phyloP scores from a whole-genome alignment of 2,888 invertebrate species.

The Subacronicta megacephala region DNA sequence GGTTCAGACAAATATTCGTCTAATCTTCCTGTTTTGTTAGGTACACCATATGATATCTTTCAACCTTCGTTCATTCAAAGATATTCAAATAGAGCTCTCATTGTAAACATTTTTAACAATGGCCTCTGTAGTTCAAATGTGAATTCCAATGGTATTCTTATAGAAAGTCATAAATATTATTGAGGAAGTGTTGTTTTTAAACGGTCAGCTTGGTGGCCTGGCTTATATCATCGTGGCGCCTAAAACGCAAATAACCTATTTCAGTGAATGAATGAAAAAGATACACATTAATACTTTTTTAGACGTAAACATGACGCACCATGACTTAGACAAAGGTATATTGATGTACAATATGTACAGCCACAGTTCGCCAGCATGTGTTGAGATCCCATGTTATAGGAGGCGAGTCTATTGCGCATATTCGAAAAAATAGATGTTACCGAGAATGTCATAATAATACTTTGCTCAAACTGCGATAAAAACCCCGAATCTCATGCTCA shows the following conservation, averaged over 20 bases:
- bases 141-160: slow-evolving; percentile 8
- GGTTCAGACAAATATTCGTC: slow-evolving; percentile 5
- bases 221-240: slow-evolving; percentile 13
- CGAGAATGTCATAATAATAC: slow-evolving; percentile 5
- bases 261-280: slow-evolving; percentile 27
- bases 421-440: not conserved
- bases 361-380: too few relatives aligned
- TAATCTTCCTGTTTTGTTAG: slow-evolving; percentile 9
- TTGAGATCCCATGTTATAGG: not conserved
- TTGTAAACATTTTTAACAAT: slow-evolving; percentile 31
- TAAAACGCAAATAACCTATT: slow-evolving; percentile 29
- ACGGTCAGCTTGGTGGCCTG: slow-evolving; percentile 25
- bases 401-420: not conserved
- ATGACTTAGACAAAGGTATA: too few relatives aligned
- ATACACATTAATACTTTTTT: too few relatives aligned
- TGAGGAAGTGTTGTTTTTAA: slow-evolving; percentile 39
- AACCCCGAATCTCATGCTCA: too few relatives aligned
- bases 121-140: slow-evolving; percentile 11
- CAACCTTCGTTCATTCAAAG: slow-evolving; percentile 41
- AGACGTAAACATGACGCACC: too few relatives aligned
- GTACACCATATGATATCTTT: slow-evolving; percentile 32
- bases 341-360: too few relatives aligned
- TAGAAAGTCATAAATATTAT: slow-evolving; percentile 36
- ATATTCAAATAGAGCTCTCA: slow-evolving; percentile 19
- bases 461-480: slow-evolving; percentile 4